Evolutionary conservation across 1,140 invertebrate genomes (phyloP).

Genomic region (Triops cancriformis): DNA sequence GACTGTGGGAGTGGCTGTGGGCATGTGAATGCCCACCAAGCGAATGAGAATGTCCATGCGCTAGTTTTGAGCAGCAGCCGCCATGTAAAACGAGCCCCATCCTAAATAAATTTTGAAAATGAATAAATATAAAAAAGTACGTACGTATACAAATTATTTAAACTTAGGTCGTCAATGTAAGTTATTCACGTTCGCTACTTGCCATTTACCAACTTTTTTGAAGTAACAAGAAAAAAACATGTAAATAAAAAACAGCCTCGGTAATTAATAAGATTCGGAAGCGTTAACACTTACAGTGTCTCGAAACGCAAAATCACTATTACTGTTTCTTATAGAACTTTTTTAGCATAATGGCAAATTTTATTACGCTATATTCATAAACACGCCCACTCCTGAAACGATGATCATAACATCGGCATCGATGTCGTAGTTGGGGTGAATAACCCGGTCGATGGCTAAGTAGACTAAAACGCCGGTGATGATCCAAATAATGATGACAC

Average conservation of each 20-base stretch:
- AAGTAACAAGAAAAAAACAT: too few species aligned
- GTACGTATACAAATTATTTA: background rate
- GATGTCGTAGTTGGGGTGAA: conserved; percentile 37
- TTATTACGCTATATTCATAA: conserved; percentile 48
- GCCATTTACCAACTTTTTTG: background rate
- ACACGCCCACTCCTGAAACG: conserved; percentile 47
- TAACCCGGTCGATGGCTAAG: conserved; percentile 46
- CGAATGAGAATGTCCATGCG: conserved; percentile 34
- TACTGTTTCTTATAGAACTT: too few species aligned
- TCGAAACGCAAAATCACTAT: too few species aligned
- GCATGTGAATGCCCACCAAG: conserved; percentile 38
- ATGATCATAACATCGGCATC: conserved; percentile 48
- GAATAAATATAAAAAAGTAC: background rate
- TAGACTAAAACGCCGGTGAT: conserved; percentile 52
- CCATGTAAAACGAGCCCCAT: conserved; percentile 67
- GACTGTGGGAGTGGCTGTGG: conserved; percentile 35
- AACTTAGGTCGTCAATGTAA: too few species aligned
- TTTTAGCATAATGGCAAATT: conserved; percentile 29
- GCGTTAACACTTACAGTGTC: too few species aligned
- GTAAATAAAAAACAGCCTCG: too few species aligned
- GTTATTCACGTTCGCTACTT: background rate
- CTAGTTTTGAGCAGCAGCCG: conserved; percentile 37
- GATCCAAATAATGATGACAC: conserved; percentile 53
- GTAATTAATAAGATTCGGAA: too few species aligned
- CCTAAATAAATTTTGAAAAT: conserved; percentile 41